Percentiles rank a stretch among this genome's conserved stretches.
These are phyloP conservation scores for Platycercus adscitus DNA, from an alignment of 2,113 vertebrate species.

Conservation along the genomic window DNA sequence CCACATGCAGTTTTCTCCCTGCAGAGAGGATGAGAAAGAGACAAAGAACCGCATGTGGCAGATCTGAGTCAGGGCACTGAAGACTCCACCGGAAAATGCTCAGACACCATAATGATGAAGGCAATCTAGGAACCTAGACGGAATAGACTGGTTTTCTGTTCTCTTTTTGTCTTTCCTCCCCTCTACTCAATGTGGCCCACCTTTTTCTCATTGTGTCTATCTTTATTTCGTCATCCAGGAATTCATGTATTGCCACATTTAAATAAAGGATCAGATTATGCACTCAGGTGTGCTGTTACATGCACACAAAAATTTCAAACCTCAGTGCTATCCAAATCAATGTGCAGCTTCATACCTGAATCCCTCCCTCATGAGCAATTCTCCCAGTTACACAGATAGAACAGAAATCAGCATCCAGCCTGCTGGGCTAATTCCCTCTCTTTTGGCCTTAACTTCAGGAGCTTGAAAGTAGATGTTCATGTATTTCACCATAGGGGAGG, in stretches of 20 bases:
- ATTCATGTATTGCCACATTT: neutral
- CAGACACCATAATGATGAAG: neutral
- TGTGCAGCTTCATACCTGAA: neutral
- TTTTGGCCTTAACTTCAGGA: neutral
- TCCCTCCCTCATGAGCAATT: neutral
- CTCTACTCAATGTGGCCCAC: neutral
- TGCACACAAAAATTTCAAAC: neutral
- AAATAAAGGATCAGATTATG: neutral
- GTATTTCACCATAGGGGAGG: neutral
- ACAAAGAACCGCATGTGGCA: neutral
- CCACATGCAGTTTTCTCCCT: neutral
- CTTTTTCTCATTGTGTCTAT: neutral
- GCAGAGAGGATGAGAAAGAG: neutral
- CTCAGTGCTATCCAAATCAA: fast-evolving
- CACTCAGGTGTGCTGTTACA: neutral
- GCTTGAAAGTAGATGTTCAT: neutral
- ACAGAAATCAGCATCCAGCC: neutral
- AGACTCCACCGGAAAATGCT: constrained; percentile 16
- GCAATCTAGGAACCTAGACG: constrained; percentile 22
- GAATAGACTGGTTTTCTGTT: constrained; percentile 33
- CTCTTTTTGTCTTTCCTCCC: constrained; percentile 1
- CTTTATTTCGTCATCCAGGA: neutral
- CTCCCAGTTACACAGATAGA: neutral
- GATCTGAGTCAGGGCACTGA: constrained; percentile 30
- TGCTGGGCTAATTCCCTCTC: neutral